These are phyloP conservation scores for Octopus bimaculoides DNA, from an alignment of 1,140 invertebrate genomes.

Conservation along the genomic window DNA sequence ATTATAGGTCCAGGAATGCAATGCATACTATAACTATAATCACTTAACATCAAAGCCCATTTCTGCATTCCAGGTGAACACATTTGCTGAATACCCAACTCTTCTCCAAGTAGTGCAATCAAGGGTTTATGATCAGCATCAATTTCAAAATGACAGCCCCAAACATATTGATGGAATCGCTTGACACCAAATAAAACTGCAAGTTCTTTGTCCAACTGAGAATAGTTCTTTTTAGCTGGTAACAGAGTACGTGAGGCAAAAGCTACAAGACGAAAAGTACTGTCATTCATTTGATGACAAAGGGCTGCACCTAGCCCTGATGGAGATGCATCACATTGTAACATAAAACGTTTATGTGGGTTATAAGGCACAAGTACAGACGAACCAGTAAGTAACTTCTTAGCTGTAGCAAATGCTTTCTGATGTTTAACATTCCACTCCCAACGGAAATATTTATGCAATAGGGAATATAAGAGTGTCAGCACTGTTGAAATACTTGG, in stretches of 20 bases:
- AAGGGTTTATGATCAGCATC: neutral
- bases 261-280: neutral
- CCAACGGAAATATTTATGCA: neutral
- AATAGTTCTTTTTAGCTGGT: constrained; percentile 4
- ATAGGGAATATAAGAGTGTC: neutral
- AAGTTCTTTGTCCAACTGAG: constrained; percentile 3
- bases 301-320: too few species aligned
- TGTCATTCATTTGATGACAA: neutral
- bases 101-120: neutral
- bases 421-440: neutral
- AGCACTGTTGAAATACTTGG: neutral
- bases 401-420: neutral
- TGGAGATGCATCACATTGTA: neutral
- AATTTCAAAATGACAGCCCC: neutral
- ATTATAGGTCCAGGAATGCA: neutral
- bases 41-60: neutral
- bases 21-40: neutral
- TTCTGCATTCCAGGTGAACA: neutral
- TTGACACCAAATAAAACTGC: neutral
- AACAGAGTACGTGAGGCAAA: neutral
- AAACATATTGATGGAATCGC: neutral
- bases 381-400: neutral
- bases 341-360: neutral
- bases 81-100: neutral
- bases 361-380: neutral